These are phyloP conservation scores for Diabrotica balteata DNA, from an alignment of 2,888 invertebrate species.

Conservation along the genomic window DNA sequence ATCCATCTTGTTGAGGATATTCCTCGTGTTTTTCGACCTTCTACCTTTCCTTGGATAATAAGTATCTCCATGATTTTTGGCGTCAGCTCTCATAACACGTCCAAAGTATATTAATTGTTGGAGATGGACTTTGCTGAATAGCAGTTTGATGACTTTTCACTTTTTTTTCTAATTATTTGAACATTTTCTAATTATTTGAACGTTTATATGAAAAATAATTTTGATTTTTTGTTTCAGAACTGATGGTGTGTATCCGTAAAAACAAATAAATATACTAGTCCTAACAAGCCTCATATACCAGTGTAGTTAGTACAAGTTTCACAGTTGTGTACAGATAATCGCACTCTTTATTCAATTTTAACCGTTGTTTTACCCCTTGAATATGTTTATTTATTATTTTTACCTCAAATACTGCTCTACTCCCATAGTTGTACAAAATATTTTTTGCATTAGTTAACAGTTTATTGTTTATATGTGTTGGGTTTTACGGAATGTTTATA, in stretches of 20 bases:
- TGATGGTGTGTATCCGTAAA: constrained; percentile 65
- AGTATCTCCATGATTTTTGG: too few species aligned
- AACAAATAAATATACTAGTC: constrained; percentile 58
- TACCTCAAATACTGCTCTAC: constrained; percentile 51
- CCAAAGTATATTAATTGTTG: too few species aligned
- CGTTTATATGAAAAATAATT: too few species aligned
- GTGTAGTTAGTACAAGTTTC: constrained; percentile 57
- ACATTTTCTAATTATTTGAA: too few species aligned
- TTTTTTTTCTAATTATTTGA: too few species aligned
- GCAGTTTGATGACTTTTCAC: too few species aligned
- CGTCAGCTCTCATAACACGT: too few species aligned
- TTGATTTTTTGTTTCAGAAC: constrained; percentile 59
- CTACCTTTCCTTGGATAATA: too few species aligned
- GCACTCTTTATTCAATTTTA: constrained; percentile 52
- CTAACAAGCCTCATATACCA: constrained; percentile 60
- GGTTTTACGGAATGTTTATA: constrained; percentile 62
- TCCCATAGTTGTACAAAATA: constrained; percentile 54
- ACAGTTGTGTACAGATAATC: constrained; percentile 60
- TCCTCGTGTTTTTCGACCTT: too few species aligned
- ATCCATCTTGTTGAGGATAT: too few species aligned
- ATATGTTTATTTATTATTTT: constrained; percentile 50
- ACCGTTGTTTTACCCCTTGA: constrained; percentile 43
- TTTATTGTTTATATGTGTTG: constrained; percentile 59
- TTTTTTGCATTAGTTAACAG: constrained; percentile 55
- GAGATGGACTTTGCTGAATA: too few species aligned